Base-by-base conservation (phyloP, 2,888 invertebrate species). In the Chrysodeixis includens region DNA sequence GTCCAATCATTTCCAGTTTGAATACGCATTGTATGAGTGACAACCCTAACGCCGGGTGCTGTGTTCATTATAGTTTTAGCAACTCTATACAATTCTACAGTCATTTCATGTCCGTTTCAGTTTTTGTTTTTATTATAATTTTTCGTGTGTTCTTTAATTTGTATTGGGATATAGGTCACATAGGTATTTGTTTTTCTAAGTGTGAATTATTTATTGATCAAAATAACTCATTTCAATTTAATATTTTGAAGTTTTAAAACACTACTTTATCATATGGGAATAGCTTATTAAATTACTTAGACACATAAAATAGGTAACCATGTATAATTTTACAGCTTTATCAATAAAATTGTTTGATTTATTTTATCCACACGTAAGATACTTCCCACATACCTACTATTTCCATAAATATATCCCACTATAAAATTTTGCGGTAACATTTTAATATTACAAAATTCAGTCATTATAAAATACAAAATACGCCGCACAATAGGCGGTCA, bases 51-150 rank as follows among this genome's bases (percentile, higher is more conserved):
- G 57, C 30, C 30, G 49, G 49, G 46, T 52, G 32, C 46, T 35
- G 57, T 54, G 76, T 66, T 76, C 76, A 76, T 66, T 66, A 76
- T 67, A 66, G 56, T 76, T 57, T 53, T 35, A 35, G 70, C 61
- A 51, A 14, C 51, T 74, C 51, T 76, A 51, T 71, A 59, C 16
- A 59, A 56, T 46, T 62, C 32, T 55, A 30, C 30, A 35, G 8
- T 30, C 22, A 32, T 52, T 46, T 32, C n/a, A 26, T 71, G 18
- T n/a, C 46, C 66, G 40, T 49, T 16, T 3, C 40, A 56, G 30
- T 51, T 56, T 18, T 20, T 9, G 3, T 12, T 51, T 70, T 60
- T 30, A 53, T 32, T 53, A 30, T n/a, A 22, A 26, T 46, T 55
- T 62, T 56, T 5, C n/a, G 35, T n/a, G 30, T 32, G n/a, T 30